These are phyloP conservation scores for Jordanella pulchra DNA, from an alignment of 2,797 vertebrate genomes.

Conservation along the genomic window DNA sequence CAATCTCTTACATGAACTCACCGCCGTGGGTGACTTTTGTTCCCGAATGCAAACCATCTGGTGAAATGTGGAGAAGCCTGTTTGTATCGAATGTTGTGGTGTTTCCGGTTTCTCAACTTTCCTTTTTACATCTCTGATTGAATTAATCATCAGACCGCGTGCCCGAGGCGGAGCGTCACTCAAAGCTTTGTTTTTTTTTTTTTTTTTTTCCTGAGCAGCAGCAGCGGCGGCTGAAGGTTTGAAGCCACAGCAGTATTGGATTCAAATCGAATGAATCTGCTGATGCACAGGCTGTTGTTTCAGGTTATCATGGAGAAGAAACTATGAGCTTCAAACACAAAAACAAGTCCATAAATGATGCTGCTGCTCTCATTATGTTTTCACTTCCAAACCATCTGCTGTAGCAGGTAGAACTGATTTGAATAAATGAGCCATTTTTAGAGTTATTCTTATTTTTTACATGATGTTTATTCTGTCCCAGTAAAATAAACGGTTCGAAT, in stretches of 20 bases:
- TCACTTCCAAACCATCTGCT: neutral
- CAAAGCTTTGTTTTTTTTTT: conserved; percentile 9
- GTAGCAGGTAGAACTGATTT: too few relatives aligned
- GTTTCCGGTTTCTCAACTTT: conserved; percentile 25
- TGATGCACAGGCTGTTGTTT: conserved; percentile 5
- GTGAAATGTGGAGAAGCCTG: conserved; percentile 18
- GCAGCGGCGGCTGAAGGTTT: neutral
- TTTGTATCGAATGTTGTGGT: conserved; percentile 33
- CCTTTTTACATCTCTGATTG: conserved; percentile 36
- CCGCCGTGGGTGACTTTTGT: neutral
- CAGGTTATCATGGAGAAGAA: neutral
- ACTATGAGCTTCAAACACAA: conserved; percentile 8
- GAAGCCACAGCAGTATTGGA: conserved; percentile 10
- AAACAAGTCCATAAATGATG: neutral
- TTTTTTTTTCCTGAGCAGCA: conserved; percentile 1
- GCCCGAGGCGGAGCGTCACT: conserved; percentile 4
- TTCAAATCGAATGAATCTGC: conserved; percentile 7
- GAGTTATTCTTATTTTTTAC: too few relatives aligned
- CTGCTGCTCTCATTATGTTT: neutral
- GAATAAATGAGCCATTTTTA: too few relatives aligned
- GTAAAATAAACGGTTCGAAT: too few relatives aligned
- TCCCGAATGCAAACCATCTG: conserved; percentile 1
- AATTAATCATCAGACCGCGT: conserved; percentile 52
- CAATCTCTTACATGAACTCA: neutral
- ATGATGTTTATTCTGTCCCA: too few relatives aligned